Conservation (phyloP, 2,888 invertebrate genomes). For the Amphipyra berbera region DNA sequence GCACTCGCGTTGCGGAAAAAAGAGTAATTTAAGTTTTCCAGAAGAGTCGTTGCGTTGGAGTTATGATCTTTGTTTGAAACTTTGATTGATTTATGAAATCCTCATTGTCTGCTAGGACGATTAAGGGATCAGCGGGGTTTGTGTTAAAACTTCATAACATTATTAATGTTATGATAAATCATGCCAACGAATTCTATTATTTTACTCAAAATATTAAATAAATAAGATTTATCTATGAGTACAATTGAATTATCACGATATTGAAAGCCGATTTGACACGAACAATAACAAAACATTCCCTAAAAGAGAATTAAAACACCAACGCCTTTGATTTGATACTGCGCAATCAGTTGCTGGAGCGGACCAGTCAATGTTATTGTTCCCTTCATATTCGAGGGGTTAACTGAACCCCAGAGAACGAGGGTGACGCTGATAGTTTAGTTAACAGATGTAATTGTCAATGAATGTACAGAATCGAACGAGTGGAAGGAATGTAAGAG, state of each 20-base stretch:
- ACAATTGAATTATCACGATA: slow-evolving; percentile 34
- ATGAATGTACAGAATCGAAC: slow-evolving; percentile 72
- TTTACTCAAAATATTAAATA: slow-evolving; percentile 8
- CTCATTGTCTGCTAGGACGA: slow-evolving; percentile 71
- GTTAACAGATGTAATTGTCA: slow-evolving; percentile 82
- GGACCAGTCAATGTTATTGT: slow-evolving; percentile 54
- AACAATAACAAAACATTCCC: slow-evolving; percentile 36
- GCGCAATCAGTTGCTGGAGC: slow-evolving; percentile 59
- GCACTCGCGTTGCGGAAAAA: slow-evolving; percentile 89
- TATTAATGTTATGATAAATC: slow-evolving; percentile 22
- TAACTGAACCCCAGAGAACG: slow-evolving; percentile 56
- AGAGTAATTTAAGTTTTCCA: slow-evolving; percentile 89
- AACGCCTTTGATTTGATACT: slow-evolving; percentile 56
- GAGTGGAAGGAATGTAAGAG: slow-evolving; percentile 73
- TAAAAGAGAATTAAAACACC: slow-evolving; percentile 43
- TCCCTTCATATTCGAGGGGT: slow-evolving; percentile 59
- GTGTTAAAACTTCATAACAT: slow-evolving; percentile 43
- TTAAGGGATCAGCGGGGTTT: slow-evolving; percentile 66
- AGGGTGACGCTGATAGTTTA: slow-evolving; percentile 62
- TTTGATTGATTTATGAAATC: slow-evolving; percentile 88
- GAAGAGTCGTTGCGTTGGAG: slow-evolving; percentile 84
- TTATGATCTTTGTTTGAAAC: slow-evolving; percentile 88
- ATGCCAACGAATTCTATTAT: slow-evolving; percentile 8
- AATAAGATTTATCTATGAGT: slow-evolving; percentile 7
- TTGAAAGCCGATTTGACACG: slow-evolving; percentile 21